phyloP scores from a whole-genome alignment of 2,113 vertebrate species.

The cat (Felis catus) region F.catus_Fca126_mat1.0 CM031420.1:105057001-105057500 shows the following conservation, averaged over 20 bases:
- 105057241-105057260: background rate
- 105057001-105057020: background rate
- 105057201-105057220: background rate
- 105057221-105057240: background rate
- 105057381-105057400: background rate
- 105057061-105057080: background rate
- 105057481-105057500: background rate
- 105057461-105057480: background rate
- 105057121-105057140: background rate
- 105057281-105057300: background rate
- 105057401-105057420: background rate
- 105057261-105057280: rapidly evolving
- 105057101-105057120: background rate
- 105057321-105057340: background rate
- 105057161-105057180: background rate
- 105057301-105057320: background rate
- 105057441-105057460: too few species aligned
- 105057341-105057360: background rate
- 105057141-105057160: background rate
- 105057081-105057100: background rate
- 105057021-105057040: background rate
- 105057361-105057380: background rate
- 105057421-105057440: rapidly evolving
- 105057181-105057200: background rate
- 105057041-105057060: background rate